A percentile compares a stretch with the other conserved stretches of the same genome.
These are phyloP conservation scores for Ctenosaura bakeri DNA, from an alignment of 2,797 vertebrate species.

Conservation along the genomic window DNA sequence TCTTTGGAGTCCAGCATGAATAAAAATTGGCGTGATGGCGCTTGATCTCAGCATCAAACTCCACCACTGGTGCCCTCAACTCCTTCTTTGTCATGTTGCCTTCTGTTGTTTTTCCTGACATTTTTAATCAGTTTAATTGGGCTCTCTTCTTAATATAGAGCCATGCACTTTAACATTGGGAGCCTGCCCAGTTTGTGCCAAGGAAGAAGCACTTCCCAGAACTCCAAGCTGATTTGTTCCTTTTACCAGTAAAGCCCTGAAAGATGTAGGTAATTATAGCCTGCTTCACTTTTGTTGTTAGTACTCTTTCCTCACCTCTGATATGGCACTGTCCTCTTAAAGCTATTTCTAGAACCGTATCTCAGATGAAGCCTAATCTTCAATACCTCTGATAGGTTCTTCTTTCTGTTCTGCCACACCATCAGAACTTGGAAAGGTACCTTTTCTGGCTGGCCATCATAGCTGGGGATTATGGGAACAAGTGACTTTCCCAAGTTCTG, in stretches of 20 bases:
- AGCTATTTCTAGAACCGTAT: constrained; percentile 14
- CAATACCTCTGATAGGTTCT: neutral
- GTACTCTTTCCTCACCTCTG: constrained; percentile 13
- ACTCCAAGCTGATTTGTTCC: neutral
- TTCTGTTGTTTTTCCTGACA: constrained; percentile 48
- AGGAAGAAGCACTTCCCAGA: constrained; percentile 57
- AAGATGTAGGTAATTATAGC: constrained; percentile 26
- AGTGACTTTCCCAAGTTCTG: neutral
- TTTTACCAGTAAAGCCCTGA: constrained; percentile 41
- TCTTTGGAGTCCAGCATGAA: neutral
- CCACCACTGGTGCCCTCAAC: neutral
- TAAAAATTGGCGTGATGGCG: constrained; percentile 21
- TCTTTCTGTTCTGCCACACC: neutral
- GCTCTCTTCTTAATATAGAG: constrained; percentile 44
- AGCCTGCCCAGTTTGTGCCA: constrained; percentile 50
- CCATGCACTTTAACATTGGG: constrained; percentile 58
- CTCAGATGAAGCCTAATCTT: neutral
- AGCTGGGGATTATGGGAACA: neutral
- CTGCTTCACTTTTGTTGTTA: neutral
- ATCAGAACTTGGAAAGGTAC: neutral
- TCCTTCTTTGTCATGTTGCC: constrained; percentile 35
- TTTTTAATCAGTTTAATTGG: constrained; percentile 73
- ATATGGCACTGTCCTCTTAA: neutral
- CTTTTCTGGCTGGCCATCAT: neutral
- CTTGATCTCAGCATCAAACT: constrained; percentile 30